A percentile compares a stretch with the other conserved stretches of the same genome.
Evolutionary conservation across 2,888 invertebrate genomes (phyloP).

Genomic region (Sylvicola fuscatus): DNA sequence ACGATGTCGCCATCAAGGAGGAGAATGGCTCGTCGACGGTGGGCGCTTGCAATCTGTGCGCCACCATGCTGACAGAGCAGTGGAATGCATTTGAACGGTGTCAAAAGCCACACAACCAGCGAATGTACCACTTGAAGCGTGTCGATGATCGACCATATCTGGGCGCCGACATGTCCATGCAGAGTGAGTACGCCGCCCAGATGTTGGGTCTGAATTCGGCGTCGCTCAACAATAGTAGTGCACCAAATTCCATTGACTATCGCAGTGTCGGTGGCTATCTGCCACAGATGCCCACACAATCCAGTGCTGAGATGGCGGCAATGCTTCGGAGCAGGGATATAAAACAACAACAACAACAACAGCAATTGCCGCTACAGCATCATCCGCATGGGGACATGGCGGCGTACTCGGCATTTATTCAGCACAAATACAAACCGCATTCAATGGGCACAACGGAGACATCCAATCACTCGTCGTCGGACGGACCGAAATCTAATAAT

Average conservation of each 20-base stretch:
- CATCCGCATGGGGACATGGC: conserved; percentile 10
- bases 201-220: conserved; percentile 49
- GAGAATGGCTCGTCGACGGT: conserved; percentile 26
- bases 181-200: conserved; percentile 84
- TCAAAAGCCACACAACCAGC: conserved; percentile 64
- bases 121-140: conserved; percentile 84
- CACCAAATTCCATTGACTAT: conserved; percentile 6
- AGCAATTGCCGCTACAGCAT: conserved; percentile 6
- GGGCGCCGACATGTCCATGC: conserved; percentile 72
- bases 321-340: conserved; percentile 5
- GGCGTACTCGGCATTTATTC: conserved; percentile 18
- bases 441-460: too few species aligned
- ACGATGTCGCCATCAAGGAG: conserved; percentile 42
- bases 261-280: conserved; percentile 6
- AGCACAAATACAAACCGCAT: conserved; percentile 2
- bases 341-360: conserved; percentile 6
- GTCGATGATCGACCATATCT: conserved; percentile 80
- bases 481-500: too few species aligned
- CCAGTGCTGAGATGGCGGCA: conserved; percentile 5
- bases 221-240: conserved; percentile 7
- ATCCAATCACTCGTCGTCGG: too few species aligned
- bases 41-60: conserved; percentile 68
- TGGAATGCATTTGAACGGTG: conserved; percentile 82
- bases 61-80: conserved; percentile 67
- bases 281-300: conserved; percentile 11